Conservation (phyloP, 92 coral and sea anemone species). For the Phenganax marumi region DNA sequence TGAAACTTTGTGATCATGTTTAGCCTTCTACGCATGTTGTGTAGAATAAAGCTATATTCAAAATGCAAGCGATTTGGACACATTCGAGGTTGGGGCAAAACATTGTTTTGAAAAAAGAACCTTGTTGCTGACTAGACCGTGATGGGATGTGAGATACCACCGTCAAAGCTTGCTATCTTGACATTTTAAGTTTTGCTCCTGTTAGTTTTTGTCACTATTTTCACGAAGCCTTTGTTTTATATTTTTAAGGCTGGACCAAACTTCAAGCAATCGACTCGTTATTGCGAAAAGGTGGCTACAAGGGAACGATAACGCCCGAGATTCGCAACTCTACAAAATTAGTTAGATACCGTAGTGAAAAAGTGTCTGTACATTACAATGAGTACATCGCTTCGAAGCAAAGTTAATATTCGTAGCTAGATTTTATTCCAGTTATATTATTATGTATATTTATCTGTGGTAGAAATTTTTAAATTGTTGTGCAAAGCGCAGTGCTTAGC, state of each 20-base stretch:
- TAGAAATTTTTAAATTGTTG: conserved; percentile 30
- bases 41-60: too few relatives aligned
- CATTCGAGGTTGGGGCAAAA: too few relatives aligned
- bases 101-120: too few relatives aligned
- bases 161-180: too few relatives aligned
- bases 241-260: conserved; percentile 85
- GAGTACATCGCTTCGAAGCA: conserved; percentile 83
- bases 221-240: background rate
- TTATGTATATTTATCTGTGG: conserved; percentile 14
- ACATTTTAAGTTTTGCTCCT: too few relatives aligned
- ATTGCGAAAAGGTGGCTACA: conserved; percentile 86
- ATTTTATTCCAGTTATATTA: conserved; percentile 13
- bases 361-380: conserved; percentile 85
- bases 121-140: too few relatives aligned
- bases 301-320: conserved; percentile 83
- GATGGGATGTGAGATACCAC: too few relatives aligned
- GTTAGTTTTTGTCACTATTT: too few relatives aligned
- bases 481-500: background rate
- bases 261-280: conserved; percentile 93
- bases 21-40: too few relatives aligned
- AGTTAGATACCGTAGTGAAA: conserved; percentile 97
- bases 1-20: too few relatives aligned
- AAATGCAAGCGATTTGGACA: too few relatives aligned
- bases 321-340: conserved; percentile 88
- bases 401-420: conserved; percentile 34